A percentile compares a stretch with the other conserved stretches of the same genome.
phyloP scores from a whole-genome alignment of 2,797 vertebrate genomes.

The Okamejei kenojei region DNA sequence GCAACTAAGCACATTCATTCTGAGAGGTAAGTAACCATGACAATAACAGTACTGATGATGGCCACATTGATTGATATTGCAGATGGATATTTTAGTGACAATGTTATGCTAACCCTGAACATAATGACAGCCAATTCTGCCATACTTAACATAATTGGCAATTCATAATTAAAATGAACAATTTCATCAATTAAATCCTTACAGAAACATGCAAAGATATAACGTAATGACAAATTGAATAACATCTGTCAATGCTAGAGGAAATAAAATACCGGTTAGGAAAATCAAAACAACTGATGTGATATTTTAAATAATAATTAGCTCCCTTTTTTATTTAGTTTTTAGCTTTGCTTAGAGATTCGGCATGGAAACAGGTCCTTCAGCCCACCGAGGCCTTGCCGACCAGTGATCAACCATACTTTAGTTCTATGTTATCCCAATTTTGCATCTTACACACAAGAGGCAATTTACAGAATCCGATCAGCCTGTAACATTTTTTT shows the following conservation, averaged over 20 bases:
- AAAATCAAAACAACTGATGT: neutral
- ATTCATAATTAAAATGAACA: slow-evolving; percentile 22
- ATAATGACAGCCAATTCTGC: slow-evolving; percentile 1
- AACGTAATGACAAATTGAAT: slow-evolving; percentile 22
- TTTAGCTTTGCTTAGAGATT: too few species aligned
- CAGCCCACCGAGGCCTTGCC: too few species aligned
- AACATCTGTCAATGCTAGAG: neutral
- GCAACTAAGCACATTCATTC: neutral
- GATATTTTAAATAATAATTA: neutral
- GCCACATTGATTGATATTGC: slow-evolving; percentile 7
- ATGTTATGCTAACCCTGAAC: slow-evolving; percentile 18
- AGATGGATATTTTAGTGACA: slow-evolving; percentile 12
- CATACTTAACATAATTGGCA: slow-evolving; percentile 23
- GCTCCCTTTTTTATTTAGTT: neutral
- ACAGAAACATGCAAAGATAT: neutral
- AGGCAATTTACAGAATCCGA: too few species aligned
- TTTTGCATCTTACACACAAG: too few species aligned
- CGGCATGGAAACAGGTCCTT: too few species aligned
- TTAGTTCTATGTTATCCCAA: too few species aligned
- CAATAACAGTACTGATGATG: slow-evolving; percentile 1
- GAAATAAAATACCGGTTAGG: neutral
- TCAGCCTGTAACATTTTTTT: too few species aligned
- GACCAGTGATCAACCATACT: too few species aligned
- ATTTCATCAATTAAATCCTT: slow-evolving; percentile 19
- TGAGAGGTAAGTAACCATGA: slow-evolving; percentile 10